Evolutionary conservation across 2,888 invertebrate genomes (phyloP).

Genomic region (Eledona agricola): DNA sequence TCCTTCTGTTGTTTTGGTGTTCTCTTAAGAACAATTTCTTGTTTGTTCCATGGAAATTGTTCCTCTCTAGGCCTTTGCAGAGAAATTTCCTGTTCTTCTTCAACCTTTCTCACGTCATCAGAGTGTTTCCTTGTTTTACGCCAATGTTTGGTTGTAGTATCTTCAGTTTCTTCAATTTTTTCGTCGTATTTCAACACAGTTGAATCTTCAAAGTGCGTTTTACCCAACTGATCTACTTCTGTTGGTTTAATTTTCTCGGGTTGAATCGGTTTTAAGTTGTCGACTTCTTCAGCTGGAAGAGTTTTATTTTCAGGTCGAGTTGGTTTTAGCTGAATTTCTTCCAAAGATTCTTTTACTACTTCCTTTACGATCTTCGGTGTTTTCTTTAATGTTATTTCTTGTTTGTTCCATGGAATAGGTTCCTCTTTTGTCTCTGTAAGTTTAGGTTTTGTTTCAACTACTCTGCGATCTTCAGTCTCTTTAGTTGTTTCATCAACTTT

Average conservation of each 20-base stretch:
- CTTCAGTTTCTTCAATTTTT: constrained; percentile 54
- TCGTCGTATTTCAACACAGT: constrained; percentile 57
- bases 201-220: constrained; percentile 50
- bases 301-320: constrained; percentile 44
- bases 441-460: constrained; percentile 10
- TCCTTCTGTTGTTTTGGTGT: constrained; percentile 61
- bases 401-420: constrained; percentile 31
- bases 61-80: constrained; percentile 51
- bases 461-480: constrained; percentile 11
- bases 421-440: constrained; percentile 32
- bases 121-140: constrained; percentile 10
- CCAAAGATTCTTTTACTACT: constrained; percentile 40
- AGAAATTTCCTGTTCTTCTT: constrained; percentile 61
- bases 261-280: constrained; percentile 45
- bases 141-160: constrained; percentile 55
- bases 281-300: constrained; percentile 49
- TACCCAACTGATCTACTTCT: constrained; percentile 43
- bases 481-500: constrained; percentile 23
- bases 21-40: constrained; percentile 66
- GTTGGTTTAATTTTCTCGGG: constrained; percentile 30
- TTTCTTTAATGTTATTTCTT: constrained; percentile 31
- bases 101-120: no score
- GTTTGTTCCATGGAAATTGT: constrained; percentile 70
- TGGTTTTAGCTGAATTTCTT: constrained; percentile 37
- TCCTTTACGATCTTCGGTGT: constrained; percentile 26